Evolutionary conservation across 2,888 invertebrate species (phyloP), one percentile per base, ranked within the genome.

Genomic region (Metopia argyrocephala): DNA sequence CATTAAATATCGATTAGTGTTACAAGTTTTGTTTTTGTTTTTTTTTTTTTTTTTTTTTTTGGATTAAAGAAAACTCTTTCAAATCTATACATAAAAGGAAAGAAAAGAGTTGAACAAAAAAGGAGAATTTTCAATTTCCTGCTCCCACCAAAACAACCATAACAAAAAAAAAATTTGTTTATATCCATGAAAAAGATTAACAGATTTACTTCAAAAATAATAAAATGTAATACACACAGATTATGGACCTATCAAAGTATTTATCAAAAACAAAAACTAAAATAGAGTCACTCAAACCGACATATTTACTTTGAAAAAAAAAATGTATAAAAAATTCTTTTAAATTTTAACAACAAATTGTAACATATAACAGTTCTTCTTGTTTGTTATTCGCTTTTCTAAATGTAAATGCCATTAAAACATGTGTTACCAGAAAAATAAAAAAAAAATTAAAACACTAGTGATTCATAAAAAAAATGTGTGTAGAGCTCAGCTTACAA

Each of bases 101-200:
- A 46, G 0, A 27, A 31, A 52, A n/a, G n/a, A n/a, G n/a, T n/a
- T n/a, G n/a, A 45, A 45, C 23, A 9, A 38, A 59, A 5, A 23
- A 59, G n/a, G n/a, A 59, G 56, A 38, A 66, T 50, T 45, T 61
- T 66, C 50, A 57, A 76, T 71, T 80, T 80, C 71, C 79, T 76
- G 79, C 38, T 68, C 52, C 31, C 69, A 50, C 59, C 20, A 46
- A 46, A 54, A 9, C n/a, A n/a, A n/a, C n/a, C n/a, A n/a, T n/a
- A n/a, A n/a, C n/a, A n/a, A n/a, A n/a, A n/a, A n/a, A n/a, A n/a
- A n/a, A n/a, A n/a, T n/a, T n/a, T n/a, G n/a, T n/a, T n/a, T n/a
- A n/a, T n/a, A n/a, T n/a, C n/a, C 1, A 3, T 3, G 4, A 23
- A 64, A 23, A 56, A 74, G 28, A 74, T 74, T 74, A 68, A 79